Conservation (phyloP, 1,140 invertebrate species). For the Euura lappo region DNA sequence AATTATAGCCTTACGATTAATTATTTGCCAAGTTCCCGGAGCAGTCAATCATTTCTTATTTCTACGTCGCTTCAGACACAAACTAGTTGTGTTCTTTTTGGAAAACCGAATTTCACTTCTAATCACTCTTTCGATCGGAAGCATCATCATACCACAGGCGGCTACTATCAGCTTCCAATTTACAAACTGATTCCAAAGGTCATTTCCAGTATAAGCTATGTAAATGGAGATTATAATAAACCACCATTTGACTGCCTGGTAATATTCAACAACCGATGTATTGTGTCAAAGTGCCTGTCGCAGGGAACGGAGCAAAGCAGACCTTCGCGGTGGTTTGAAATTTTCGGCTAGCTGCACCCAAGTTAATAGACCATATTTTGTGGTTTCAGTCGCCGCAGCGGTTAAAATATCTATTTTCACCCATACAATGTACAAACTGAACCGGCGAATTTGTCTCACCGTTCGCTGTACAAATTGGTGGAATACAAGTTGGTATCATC, state of each 20-base stretch:
- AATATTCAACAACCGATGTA: not conserved
- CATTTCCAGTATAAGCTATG: not conserved
- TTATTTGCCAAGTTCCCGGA: no score
- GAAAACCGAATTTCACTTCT: not conserved
- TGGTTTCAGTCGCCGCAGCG: not conserved
- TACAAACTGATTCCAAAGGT: not conserved
- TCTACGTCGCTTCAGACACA: not conserved
- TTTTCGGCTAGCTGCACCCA: no score
- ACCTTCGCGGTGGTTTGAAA: not conserved
- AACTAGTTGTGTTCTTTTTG: not conserved
- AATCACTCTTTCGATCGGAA: not conserved
- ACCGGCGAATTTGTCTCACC: no score
- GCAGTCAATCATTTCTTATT: not conserved
- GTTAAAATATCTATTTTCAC: no score
- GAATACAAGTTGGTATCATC: slow-evolving; percentile 14
- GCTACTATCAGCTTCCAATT: not conserved
- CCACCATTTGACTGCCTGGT: not conserved
- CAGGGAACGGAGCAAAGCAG: not conserved
- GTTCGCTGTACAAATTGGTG: not conserved
- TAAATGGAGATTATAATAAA: not conserved
- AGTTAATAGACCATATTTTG: not conserved
- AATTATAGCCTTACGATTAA: not conserved
- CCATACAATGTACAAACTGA: no score
- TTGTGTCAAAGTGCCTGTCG: not conserved
- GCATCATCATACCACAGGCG: not conserved